Evolutionary conservation across 1,140 invertebrate genomes (phyloP), one percentile per base, ranked within the genome.

Genomic region (Carcinoscorpius rotundicauda): DNA sequence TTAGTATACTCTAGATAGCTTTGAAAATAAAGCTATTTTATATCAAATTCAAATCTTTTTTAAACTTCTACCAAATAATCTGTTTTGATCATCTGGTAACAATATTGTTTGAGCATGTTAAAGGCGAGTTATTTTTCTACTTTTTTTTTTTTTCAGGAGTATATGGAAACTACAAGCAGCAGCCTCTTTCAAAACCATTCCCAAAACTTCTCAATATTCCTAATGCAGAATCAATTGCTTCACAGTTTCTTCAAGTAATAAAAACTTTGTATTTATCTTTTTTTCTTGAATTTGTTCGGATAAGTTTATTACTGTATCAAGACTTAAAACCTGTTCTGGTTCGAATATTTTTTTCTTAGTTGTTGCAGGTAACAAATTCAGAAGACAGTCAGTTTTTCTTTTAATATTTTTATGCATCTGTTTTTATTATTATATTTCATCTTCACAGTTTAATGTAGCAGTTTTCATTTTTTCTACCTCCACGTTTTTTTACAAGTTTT

Each of bases 141-240:
- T 59, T 63, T 66, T 58, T 66, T 66, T 58, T 66, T 68, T 58
- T 74, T 74, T 52, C 85, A 74, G 88, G 90, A 77, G 87, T 86
- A 79, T 81, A 89, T 77, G 82, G 83, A 68, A 82, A 85, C 72
- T 91, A 92, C 78, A 82, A 85, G 70, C 79, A 83, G 60, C 84
- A 89, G 72, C 85, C 87, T 75, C 82, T 97, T 71, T 88, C 88
- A 68, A 82, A 87, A 68, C 87, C 88, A 69, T 94, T 94, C 82
- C 91, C 91, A 72, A 85, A 89, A 71, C 80, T 97, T 63, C 87
- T 90, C 73, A 89, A 92, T 76, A 85, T 92, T 66, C 79, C 87
- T 65, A 85, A 93, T 78, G 89, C 91, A 67, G 93, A 97, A 79
- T 84, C 84, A 70, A 85, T 96, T 79, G 92, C 92, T 60, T 83